Evolutionary conservation across 2,113 vertebrate species (phyloP).

Genomic region (Phaethon lepturus): DNA sequence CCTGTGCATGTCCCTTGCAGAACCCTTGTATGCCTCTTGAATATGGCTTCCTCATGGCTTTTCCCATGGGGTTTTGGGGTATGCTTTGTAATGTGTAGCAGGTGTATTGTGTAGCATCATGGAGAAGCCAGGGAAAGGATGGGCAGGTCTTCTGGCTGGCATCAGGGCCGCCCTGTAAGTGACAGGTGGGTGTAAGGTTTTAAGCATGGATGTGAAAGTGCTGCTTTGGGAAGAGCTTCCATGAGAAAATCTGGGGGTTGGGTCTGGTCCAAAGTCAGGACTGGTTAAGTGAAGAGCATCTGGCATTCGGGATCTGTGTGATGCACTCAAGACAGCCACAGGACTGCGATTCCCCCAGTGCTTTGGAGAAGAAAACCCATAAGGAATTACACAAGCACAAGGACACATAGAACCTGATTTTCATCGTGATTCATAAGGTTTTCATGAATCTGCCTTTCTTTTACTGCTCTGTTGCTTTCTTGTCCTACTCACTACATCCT

Average conservation of each 20-base stretch:
- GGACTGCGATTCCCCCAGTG: rapidly evolving
- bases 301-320: not conserved
- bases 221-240: not conserved
- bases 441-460: not conserved
- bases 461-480: not conserved
- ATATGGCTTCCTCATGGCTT: not conserved
- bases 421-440: not conserved
- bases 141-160: not conserved
- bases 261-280: not conserved
- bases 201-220: not conserved
- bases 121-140: not conserved
- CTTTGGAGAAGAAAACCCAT: rapidly evolving
- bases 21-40: not conserved
- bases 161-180: not conserved
- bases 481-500: not conserved
- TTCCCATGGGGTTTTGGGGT: not conserved
- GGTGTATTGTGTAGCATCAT: not conserved
- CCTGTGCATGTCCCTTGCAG: not conserved
- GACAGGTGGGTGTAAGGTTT: not conserved
- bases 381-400: not conserved
- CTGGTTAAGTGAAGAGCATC: not conserved
- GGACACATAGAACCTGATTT: not conserved
- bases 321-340: not conserved
- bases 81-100: not conserved
- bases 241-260: not conserved